phyloP scores from a whole-genome alignment of 1,140 invertebrate species.

The Pseudomyrmex pallidus region DNA sequence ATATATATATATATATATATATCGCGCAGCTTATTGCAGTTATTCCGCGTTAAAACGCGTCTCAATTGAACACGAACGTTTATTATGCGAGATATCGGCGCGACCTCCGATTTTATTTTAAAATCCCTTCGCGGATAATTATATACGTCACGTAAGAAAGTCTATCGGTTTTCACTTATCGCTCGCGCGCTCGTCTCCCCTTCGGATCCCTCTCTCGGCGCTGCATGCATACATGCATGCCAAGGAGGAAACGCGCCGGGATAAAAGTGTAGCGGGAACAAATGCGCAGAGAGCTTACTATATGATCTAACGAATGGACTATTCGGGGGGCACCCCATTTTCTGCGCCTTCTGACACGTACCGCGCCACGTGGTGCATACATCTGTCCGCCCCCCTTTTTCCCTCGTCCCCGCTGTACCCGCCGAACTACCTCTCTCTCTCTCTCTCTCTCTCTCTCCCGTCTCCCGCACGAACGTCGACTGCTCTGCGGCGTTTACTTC shows the following conservation, averaged over 20 bases:
- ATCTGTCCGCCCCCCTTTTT: slow-evolving; percentile 38
- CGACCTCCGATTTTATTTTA: background rate
- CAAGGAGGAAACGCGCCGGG: slow-evolving; percentile 39
- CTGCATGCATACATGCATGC: slow-evolving; percentile 33
- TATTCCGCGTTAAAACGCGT: background rate
- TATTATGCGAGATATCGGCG: background rate
- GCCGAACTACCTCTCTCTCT: background rate
- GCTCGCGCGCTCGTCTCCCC: slow-evolving; percentile 7
- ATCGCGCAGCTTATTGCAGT: no score
- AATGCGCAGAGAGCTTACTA: slow-evolving; percentile 40
- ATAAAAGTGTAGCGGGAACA: slow-evolving; percentile 52
- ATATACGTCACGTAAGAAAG: slow-evolving; percentile 47
- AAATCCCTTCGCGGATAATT: slow-evolving; percentile 51
- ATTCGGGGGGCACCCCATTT: slow-evolving; percentile 53
- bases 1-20: background rate
- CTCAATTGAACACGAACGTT: background rate
- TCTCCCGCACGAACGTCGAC: background rate
- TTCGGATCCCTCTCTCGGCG: slow-evolving; percentile 24
- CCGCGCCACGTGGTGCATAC: slow-evolving; percentile 59
- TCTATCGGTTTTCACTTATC: slow-evolving; percentile 56
- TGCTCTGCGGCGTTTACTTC: no score
- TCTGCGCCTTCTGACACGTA: slow-evolving; percentile 49
- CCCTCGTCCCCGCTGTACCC: background rate
- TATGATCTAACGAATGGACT: slow-evolving; percentile 61
- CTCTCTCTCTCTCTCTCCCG: background rate